Percentiles rank a stretch among this genome's conserved stretches.
Evolutionary conservation across 2,888 invertebrate genomes (phyloP).

Genomic region (Microctonus aethiopoides): DNA sequence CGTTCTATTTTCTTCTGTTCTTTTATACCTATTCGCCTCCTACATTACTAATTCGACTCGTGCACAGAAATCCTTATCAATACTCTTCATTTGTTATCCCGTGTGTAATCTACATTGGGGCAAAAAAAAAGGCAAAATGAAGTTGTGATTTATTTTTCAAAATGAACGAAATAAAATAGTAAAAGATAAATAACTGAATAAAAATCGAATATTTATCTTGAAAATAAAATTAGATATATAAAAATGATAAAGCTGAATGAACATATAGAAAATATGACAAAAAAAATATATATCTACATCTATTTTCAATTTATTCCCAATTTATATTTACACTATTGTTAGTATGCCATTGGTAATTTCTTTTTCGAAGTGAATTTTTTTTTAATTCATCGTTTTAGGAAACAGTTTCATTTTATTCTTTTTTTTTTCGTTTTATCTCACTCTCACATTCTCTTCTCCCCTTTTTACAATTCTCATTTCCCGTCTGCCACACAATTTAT

Average conservation of each 20-base stretch:
- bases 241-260: not conserved
- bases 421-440: not conserved
- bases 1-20: not conserved
- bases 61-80: slow-evolving; percentile 23
- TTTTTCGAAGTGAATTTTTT: not conserved
- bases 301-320: not conserved
- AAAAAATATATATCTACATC: too few relatives aligned
- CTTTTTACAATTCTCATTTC: not conserved
- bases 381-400: not conserved
- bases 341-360: not conserved
- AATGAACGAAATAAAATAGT: not conserved
- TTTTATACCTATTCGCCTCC: slow-evolving; percentile 12
- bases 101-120: slow-evolving; percentile 2
- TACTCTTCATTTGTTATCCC: slow-evolving; percentile 7
- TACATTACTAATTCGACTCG: slow-evolving; percentile 32
- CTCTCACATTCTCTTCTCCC: not conserved
- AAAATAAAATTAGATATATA: not conserved
- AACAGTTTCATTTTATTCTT: not conserved
- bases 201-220: not conserved
- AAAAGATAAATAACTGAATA: not conserved
- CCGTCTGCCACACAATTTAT: slow-evolving; percentile 2
- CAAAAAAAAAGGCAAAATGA: not conserved
- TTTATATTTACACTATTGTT: not conserved
- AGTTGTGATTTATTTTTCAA: not conserved
- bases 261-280: not conserved